Base-by-base conservation (phyloP, 2,113 vertebrate species). In the Furnarius figulus region DNA sequence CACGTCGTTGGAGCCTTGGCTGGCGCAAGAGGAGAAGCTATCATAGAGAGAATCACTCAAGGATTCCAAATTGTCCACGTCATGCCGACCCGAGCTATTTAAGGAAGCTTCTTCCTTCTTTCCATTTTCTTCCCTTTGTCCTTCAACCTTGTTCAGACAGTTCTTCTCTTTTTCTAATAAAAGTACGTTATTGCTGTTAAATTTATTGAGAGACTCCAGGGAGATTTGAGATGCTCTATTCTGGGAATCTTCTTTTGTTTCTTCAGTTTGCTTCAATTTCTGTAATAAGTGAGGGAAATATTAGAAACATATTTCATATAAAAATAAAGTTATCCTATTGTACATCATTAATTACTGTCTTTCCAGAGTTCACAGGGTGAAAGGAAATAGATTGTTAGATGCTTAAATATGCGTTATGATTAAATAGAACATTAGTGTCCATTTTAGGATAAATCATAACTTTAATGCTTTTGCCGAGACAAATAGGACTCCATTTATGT, bases 1-100 rank as follows among this genome's bases (percentile, higher is more conserved):
- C 46, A 97, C 95, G 0, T 98, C 98, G 33, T 98, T 98, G 50
- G 98, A 99, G 92, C 97, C 98, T 89, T 99, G 99, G 89, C 99
- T 99, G 95, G 98, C 92, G 40, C 98, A 99, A 14, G 99, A 99
- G 71, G 99, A 99, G 98, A 99, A 99, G 93, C 99, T 99, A 66
- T 99, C 98, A 3, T 99, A 99, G 7, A 99, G 98, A 30, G 99
- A 99, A 97, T 99, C 98, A 3, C 98, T 99, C 94, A 99, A 95
- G 49, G 98, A 99, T 87, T 98, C 98, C 63, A 97, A 88, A 27
- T 98, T 97, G 90, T 99, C 98, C 46, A 68, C 20, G 5, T 97
- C 97, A 18, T 98, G 97, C 91, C 96, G 97, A 33, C 95, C 84
- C 0, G 93, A 98, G 87, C 97, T 97, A 47, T 86, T 97, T 80